Conservation (phyloP, 2,113 vertebrate species). For the Struthio camelus region DNA sequence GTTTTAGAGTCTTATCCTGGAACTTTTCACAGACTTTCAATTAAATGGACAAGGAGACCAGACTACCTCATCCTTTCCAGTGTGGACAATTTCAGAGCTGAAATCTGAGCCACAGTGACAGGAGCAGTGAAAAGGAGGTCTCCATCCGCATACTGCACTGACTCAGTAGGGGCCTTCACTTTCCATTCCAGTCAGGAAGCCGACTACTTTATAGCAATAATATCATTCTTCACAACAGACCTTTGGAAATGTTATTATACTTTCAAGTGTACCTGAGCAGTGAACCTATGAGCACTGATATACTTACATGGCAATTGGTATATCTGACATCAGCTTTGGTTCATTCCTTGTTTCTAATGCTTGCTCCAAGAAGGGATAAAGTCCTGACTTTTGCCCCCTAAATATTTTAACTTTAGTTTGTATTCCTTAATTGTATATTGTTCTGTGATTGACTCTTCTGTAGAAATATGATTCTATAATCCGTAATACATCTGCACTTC, state of each 20-base stretch:
- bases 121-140: not conserved
- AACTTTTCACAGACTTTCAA: conserved; percentile 3
- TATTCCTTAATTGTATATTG: not conserved
- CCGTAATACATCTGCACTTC: not conserved
- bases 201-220: not conserved
- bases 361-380: not conserved
- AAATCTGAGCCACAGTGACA: conserved; percentile 11
- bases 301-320: not conserved
- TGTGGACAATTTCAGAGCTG: not conserved
- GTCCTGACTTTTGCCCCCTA: not conserved
- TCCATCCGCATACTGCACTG: not conserved
- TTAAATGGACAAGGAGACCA: not conserved
- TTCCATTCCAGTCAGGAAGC: not conserved
- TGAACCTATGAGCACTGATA: not conserved
- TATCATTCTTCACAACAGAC: not conserved
- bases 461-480: not conserved
- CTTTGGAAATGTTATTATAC: not conserved
- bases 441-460: not conserved
- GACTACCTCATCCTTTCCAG: not conserved
- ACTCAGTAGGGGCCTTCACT: conserved; percentile 22
- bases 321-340: not conserved
- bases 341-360: not conserved
- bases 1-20: not conserved
- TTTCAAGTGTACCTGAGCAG: not conserved
- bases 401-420: not conserved